Conservation (phyloP, 2,113 vertebrate genomes). For the Pterophyllum scalare region DNA sequence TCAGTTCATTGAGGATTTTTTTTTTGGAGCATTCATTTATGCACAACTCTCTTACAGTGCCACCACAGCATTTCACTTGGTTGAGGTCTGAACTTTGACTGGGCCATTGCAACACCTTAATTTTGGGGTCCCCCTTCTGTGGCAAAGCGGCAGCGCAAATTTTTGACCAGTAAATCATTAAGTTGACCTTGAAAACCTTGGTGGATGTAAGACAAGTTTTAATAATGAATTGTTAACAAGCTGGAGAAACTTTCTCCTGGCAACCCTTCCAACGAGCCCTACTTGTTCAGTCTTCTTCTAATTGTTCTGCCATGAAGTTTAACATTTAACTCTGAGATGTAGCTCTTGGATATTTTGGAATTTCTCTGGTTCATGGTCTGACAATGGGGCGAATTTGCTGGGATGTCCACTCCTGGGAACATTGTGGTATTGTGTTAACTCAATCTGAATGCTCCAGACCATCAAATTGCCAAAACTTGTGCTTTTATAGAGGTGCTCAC, state of each 20-base stretch:
- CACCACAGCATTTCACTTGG: neutral
- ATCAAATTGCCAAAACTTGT: neutral
- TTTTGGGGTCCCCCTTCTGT: too few relatives aligned
- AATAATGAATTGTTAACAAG: too few relatives aligned
- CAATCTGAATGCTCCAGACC: neutral
- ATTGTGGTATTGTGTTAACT: too few relatives aligned
- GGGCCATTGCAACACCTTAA: neutral
- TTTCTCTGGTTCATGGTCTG: too few relatives aligned
- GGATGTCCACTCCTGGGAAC: too few relatives aligned
- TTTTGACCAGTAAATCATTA: too few relatives aligned
- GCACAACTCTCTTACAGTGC: neutral
- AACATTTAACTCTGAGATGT: neutral
- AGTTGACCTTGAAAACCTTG: too few relatives aligned
- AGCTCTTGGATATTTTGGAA: too few relatives aligned
- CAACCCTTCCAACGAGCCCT: neutral
- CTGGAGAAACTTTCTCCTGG: neutral
- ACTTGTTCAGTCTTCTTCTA: neutral
- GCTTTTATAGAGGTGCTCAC: neutral
- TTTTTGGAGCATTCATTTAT: neutral
- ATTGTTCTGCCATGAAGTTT: neutral
- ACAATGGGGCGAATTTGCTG: too few relatives aligned
- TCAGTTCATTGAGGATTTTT: neutral
- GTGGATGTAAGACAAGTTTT: too few relatives aligned
- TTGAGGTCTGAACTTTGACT: neutral
- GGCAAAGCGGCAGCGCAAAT: too few relatives aligned